Conservation (phyloP, 2,888 invertebrate genomes). For the Polydesmus complanatus region DNA sequence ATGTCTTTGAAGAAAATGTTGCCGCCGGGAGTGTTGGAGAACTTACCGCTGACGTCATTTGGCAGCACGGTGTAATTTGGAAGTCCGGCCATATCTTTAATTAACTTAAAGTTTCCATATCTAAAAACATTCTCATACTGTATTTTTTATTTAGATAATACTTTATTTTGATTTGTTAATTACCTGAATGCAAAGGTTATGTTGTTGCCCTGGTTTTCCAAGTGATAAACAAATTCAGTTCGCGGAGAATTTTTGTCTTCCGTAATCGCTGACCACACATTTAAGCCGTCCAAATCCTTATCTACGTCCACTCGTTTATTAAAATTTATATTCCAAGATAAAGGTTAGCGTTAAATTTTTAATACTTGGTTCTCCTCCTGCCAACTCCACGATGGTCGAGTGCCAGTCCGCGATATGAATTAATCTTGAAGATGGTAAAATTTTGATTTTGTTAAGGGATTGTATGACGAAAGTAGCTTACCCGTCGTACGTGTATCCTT, state of each 20-base stretch:
- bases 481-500: conserved; percentile 24
- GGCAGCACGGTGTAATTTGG: conserved; percentile 26
- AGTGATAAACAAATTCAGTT: conserved; percentile 12
- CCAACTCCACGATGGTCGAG: conserved; percentile 32
- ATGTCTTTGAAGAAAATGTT: background rate
- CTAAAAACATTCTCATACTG: conserved; percentile 20
- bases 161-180: conserved; percentile 24
- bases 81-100: conserved; percentile 29
- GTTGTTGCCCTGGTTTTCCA: conserved; percentile 5
- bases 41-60: conserved; percentile 5
- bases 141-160: background rate
- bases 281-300: conserved; percentile 27
- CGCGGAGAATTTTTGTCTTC: conserved; percentile 18
- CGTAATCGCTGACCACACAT: conserved; percentile 28
- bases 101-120: conserved; percentile 32
- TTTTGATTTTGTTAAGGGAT: no score
- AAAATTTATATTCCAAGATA: no score
- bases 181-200: conserved; percentile 22
- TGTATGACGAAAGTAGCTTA: conserved; percentile 19
- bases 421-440: conserved; percentile 24
- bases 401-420: conserved; percentile 36
- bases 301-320: no score
- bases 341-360: no score
- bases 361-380: conserved; percentile 28
- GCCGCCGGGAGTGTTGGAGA: background rate